phyloP scores from a whole-genome alignment of 2,113 vertebrate species.

The Sinocyclocheilus anophthalmus region DNA sequence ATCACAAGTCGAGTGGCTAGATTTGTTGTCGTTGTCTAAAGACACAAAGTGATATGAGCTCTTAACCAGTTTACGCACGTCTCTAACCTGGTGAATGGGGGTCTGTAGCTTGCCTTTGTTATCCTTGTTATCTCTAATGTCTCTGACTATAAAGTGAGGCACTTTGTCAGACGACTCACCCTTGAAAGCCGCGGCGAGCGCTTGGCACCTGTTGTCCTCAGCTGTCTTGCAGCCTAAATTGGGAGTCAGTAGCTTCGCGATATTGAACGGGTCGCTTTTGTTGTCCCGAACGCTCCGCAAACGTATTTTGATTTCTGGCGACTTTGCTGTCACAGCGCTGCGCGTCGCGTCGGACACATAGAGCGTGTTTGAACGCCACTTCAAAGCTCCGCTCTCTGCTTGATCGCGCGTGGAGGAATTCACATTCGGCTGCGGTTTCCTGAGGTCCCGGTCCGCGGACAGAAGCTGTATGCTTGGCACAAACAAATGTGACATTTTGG shows the following conservation, averaged over 20 bases:
- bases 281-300: slow-evolving; percentile 78
- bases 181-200: slow-evolving; percentile 68
- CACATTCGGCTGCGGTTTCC: slow-evolving; percentile 48
- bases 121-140: slow-evolving; percentile 89
- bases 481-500: slow-evolving; percentile 93
- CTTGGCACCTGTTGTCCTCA: slow-evolving; percentile 74
- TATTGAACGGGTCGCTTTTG: slow-evolving; percentile 77
- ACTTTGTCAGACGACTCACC: slow-evolving; percentile 84
- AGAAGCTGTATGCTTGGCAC: slow-evolving; percentile 87
- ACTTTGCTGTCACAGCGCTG: slow-evolving; percentile 69
- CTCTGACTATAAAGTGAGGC: slow-evolving; percentile 91
- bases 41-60: slow-evolving; percentile 86
- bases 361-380: slow-evolving; percentile 59
- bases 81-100: slow-evolving; percentile 90
- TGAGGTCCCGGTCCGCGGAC: slow-evolving; percentile 71
- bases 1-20: slow-evolving; percentile 67
- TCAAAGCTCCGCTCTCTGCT: slow-evolving; percentile 37
- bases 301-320: slow-evolving; percentile 91
- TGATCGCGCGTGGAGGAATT: slow-evolving; percentile 46
- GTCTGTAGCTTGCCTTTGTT: slow-evolving; percentile 83
- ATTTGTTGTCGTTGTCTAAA: slow-evolving; percentile 77
- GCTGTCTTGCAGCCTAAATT: slow-evolving; percentile 69
- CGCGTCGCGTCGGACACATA: slow-evolving; percentile 59
- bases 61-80: slow-evolving; percentile 93
- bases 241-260: slow-evolving; percentile 84